Evolutionary conservation across 2,113 vertebrate species (phyloP).

Genomic region (Sapayoa aenigma): DNA sequence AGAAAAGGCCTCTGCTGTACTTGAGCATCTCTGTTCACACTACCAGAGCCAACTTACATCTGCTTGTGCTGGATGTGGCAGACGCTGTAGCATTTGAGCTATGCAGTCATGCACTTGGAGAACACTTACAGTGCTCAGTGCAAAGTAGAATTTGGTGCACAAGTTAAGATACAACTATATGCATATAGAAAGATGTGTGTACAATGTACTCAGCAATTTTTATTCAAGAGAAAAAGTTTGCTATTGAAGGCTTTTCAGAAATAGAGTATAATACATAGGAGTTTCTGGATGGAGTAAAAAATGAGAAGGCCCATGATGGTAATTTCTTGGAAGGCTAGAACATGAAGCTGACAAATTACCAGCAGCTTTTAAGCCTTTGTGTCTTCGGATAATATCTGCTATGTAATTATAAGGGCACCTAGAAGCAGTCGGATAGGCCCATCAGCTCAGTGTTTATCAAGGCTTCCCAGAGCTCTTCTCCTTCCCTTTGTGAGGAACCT

Average conservation of each 20-base stretch:
- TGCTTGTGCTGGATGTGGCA: background rate
- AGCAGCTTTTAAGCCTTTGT: background rate
- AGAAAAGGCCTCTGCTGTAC: background rate
- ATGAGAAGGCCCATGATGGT: background rate
- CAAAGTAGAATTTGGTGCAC: background rate
- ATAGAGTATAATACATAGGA: background rate
- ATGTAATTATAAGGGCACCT: background rate
- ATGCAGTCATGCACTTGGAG: background rate
- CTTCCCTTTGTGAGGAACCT: conserved; percentile 23
- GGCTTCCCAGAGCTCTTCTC: conserved; percentile 1
- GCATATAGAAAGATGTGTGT: background rate
- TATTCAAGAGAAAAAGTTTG: background rate
- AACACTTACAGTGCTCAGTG: background rate
- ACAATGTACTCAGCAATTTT: background rate
- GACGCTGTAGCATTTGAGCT: background rate
- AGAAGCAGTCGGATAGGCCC: background rate
- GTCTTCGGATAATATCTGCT: background rate
- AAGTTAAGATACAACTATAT: background rate
- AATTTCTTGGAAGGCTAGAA: background rate
- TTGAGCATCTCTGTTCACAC: background rate
- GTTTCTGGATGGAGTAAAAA: background rate
- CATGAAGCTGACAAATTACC: background rate
- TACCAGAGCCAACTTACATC: background rate
- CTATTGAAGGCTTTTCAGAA: background rate
- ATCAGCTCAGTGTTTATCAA: background rate